Conservation (phyloP, 2,888 invertebrate genomes). For the Hyalella azteca region DNA sequence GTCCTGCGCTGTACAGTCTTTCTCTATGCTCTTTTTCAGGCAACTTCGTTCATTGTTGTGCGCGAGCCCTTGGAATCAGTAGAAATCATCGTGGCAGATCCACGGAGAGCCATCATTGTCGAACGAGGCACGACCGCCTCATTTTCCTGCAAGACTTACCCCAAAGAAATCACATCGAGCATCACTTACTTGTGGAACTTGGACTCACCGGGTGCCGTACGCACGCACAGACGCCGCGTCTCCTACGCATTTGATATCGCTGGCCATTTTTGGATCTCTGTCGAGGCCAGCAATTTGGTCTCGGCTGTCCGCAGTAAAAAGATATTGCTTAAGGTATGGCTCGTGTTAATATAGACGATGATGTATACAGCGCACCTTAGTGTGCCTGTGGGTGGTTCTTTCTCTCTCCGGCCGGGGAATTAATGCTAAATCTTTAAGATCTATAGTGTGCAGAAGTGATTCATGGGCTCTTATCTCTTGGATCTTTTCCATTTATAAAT, state of each 20-base stretch:
- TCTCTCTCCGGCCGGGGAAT: too few relatives aligned
- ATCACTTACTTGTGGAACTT: slow-evolving; percentile 14
- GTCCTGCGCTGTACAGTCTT: too few relatives aligned
- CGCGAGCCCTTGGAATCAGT: slow-evolving; percentile 5
- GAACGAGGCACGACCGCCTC: slow-evolving; percentile 17
- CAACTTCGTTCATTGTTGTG: slow-evolving; percentile 16
- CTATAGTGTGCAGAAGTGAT: too few relatives aligned
- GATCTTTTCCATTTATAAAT: too few relatives aligned
- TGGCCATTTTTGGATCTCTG: slow-evolving; percentile 33
- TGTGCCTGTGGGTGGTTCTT: too few relatives aligned
- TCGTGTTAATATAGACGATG: slow-evolving; percentile 9
- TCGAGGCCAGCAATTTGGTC: slow-evolving; percentile 32
- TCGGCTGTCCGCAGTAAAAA: slow-evolving; percentile 31
- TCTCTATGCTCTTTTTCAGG: neutral
- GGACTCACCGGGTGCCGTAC: slow-evolving; percentile 10
- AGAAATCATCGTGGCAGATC: slow-evolving; percentile 20
- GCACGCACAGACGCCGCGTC: neutral
- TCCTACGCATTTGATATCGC: slow-evolving; percentile 25
- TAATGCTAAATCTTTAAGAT: too few relatives aligned
- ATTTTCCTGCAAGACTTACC: slow-evolving; percentile 17
- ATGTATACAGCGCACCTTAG: too few relatives aligned
- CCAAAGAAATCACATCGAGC: slow-evolving; percentile 26
- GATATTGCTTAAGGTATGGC: slow-evolving; percentile 34
- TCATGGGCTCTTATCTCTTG: too few relatives aligned
- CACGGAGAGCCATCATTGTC: slow-evolving; percentile 33